Evolutionary conservation across 2,797 vertebrate genomes (phyloP), one percentile per base, ranked within the genome.

Genomic region (Pterois miles): DNA sequence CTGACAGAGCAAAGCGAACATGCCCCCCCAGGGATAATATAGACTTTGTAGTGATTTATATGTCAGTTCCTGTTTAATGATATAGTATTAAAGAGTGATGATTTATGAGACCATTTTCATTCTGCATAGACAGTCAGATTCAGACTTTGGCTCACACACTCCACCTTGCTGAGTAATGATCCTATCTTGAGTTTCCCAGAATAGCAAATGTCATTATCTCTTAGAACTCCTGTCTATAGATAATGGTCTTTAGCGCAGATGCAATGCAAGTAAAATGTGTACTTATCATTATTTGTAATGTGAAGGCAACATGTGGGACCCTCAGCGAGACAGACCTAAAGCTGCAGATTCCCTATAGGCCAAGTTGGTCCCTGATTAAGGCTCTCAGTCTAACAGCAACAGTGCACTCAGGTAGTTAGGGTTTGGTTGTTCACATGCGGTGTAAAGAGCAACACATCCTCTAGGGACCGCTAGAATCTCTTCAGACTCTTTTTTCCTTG

Each of bases 51-150:
- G 68, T 81, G 86, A 91, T 92, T 90, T 87, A 83, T 85, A 83
- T 81, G 90, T 84, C 88, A 88, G 87, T 77, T 86, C 64, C 59
- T 76, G 71, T 90, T 83, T 87, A 92, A 92, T 92, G 78, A 91
- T 80, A 90, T 89, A 84, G 67, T 82, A 88, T 89, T 87, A 91
- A 88, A 90, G 40, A 87, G 65, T 75, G 40, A 29, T 87, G 91
- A 93, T 92, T 93, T 89, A 92, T 75, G 74, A 86, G 74, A 63
- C 62, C 68, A 33, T 81, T 88, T 89, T 88, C 43, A 85, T 86
- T 92, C 85, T 33, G 36, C 84, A 81, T 40, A 80, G 72, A 82
- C 72, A 76, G 57, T 66, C 82, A 65, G 65, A 80, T 76, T 78
- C 63, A 78, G 68, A 79, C 64, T 81, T 76, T 38, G 66, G 71